Percentiles rank a stretch among this genome's conserved stretches.
phyloP scores from a whole-genome alignment of 2,113 vertebrate genomes.

The Sinocyclocheilus anophthalmus region DNA sequence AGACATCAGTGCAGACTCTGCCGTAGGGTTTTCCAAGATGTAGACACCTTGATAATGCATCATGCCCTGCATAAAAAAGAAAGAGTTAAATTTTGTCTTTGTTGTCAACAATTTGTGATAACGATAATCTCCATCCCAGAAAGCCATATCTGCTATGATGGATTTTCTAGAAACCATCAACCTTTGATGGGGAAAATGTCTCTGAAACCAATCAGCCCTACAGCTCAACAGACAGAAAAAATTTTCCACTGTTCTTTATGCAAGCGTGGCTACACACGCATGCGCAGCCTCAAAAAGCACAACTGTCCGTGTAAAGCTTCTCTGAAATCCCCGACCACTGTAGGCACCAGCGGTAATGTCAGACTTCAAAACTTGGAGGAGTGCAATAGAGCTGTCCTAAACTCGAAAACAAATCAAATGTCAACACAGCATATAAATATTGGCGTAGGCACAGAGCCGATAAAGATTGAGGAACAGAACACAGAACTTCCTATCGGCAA shows the following conservation, averaged over 20 bases:
- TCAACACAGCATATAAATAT: slow-evolving; percentile 48
- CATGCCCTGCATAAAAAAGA: slow-evolving; percentile 78
- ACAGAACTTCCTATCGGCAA: slow-evolving; percentile 21
- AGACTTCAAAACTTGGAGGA: not conserved
- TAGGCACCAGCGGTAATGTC: not conserved
- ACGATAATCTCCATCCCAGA: slow-evolving; percentile 67
- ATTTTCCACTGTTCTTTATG: slow-evolving; percentile 72
- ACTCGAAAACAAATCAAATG: not conserved
- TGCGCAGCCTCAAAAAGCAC: slow-evolving; percentile 75
- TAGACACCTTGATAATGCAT: slow-evolving; percentile 74
- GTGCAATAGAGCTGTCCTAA: not conserved
- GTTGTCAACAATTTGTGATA: slow-evolving; percentile 75
- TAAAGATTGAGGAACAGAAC: slow-evolving; percentile 66
- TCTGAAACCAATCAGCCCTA: not conserved
- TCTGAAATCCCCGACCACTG: not conserved
- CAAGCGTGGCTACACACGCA: slow-evolving; percentile 74
- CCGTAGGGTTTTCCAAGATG: slow-evolving; percentile 70
- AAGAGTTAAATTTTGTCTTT: slow-evolving; percentile 74
- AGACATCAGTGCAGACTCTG: slow-evolving; percentile 75
- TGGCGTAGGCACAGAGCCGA: slow-evolving; percentile 64
- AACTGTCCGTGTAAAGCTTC: slow-evolving; percentile 66
- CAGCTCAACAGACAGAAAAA: slow-evolving; percentile 45
- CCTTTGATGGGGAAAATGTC: slow-evolving; percentile 49
- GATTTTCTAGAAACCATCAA: slow-evolving; percentile 17
- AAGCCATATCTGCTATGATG: slow-evolving; percentile 69